Percentiles rank a stretch among this genome's conserved stretches.
Conservation (phyloP, 2,797 vertebrate species). For the Diplodus puntazzo region DNA sequence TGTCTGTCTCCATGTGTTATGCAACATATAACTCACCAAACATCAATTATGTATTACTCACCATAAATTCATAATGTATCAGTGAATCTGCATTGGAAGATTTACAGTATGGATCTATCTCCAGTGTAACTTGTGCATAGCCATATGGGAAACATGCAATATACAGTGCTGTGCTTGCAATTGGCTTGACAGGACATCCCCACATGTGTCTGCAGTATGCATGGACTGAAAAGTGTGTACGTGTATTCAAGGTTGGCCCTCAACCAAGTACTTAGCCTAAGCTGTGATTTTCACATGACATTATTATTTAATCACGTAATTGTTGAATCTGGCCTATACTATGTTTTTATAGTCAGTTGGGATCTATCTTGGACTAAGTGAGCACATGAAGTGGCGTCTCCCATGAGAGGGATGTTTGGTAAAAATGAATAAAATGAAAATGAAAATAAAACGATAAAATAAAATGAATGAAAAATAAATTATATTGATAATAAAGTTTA, state of each 20-base stretch:
- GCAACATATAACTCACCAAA: slow-evolving; percentile 46
- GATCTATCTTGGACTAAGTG: background rate
- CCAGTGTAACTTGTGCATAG: slow-evolving; percentile 39
- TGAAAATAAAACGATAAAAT: too few species aligned
- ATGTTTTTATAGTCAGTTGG: background rate
- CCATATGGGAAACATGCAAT: slow-evolving; percentile 34
- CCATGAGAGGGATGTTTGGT: background rate
- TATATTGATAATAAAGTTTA: too few species aligned
- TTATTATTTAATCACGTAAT: slow-evolving; percentile 26
- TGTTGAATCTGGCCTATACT: background rate
- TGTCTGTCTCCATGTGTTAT: slow-evolving; percentile 52
- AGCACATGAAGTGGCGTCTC: background rate
- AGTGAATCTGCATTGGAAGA: slow-evolving; percentile 45
- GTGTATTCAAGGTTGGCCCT: slow-evolving; percentile 27
- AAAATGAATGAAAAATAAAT: background rate
- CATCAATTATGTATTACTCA: slow-evolving; percentile 69
- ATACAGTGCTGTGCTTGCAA: background rate
- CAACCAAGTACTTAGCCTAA: background rate
- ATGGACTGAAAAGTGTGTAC: background rate
- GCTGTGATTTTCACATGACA: slow-evolving; percentile 1
- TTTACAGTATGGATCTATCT: slow-evolving; percentile 33
- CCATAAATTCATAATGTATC: slow-evolving; percentile 67
- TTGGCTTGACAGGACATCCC: slow-evolving; percentile 16
- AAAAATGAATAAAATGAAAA: too few species aligned
- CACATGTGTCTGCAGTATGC: background rate